phyloP scores from a whole-genome alignment of 2,113 vertebrate species.

The Conger conger region DNA sequence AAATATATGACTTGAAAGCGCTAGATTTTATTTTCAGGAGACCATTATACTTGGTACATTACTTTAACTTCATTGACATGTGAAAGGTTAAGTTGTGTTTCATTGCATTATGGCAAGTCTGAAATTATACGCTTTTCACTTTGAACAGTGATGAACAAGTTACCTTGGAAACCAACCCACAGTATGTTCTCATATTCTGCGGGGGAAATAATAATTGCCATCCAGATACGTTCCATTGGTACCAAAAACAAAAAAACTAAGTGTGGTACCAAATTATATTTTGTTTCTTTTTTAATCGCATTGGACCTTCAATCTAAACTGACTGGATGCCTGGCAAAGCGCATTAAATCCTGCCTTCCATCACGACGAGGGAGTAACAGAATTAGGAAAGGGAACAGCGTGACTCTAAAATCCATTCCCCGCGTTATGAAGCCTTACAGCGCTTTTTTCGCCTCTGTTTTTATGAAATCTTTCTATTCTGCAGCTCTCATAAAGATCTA shows the following conservation, averaged over 20 bases:
- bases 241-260: background rate
- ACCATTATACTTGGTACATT: conserved; percentile 6
- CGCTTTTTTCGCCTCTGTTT: conserved; percentile 45
- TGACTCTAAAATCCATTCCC: conserved; percentile 38
- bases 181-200: conserved; percentile 42
- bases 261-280: background rate
- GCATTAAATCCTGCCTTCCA: background rate
- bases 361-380: background rate
- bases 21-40: background rate
- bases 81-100: conserved; percentile 19
- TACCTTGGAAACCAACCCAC: conserved; percentile 55
- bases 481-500: conserved; percentile 32
- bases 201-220: conserved; percentile 48
- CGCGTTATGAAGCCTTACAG: conserved; percentile 39
- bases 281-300: background rate
- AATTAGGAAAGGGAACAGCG: conserved; percentile 11
- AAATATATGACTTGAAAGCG: conserved; percentile 45
- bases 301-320: background rate
- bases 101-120: conserved; percentile 3
- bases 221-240: conserved; percentile 14
- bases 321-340: background rate
- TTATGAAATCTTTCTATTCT: conserved; percentile 36
- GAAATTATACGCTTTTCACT: conserved; percentile 29
- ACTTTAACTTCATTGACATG: conserved; percentile 21
- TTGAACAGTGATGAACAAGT: conserved; percentile 33